phyloP scores from a whole-genome alignment of 2,797 vertebrate genomes.

The Xenops minutus region DNA sequence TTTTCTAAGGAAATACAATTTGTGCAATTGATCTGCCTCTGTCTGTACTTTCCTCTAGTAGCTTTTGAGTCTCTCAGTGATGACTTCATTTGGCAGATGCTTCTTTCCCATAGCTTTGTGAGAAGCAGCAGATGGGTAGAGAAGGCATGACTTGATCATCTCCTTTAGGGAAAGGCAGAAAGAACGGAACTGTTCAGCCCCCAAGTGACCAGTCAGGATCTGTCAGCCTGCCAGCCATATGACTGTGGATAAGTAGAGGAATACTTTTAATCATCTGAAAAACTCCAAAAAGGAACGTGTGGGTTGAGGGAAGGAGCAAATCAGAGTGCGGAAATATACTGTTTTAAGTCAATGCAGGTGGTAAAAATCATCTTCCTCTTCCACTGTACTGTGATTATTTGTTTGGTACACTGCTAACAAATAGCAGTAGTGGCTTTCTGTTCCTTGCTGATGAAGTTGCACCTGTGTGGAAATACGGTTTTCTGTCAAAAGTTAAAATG shows the following conservation, averaged over 20 bases:
- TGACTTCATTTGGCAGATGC: not conserved
- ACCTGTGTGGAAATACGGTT: not conserved
- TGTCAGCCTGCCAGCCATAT: not conserved
- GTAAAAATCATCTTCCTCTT: not conserved
- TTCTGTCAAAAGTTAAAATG: not conserved
- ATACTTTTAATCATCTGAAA: not conserved
- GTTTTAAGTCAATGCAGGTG: not conserved
- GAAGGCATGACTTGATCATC: not conserved
- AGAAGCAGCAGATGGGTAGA: not conserved
- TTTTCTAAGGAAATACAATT: not conserved
- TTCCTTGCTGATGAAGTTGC: not conserved
- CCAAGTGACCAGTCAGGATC: not conserved
- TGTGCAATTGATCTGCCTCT: not conserved
- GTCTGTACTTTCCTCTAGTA: not conserved
- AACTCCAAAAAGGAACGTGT: not conserved
- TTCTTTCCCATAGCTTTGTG: not conserved
- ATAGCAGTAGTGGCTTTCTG: not conserved
- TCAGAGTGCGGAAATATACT: not conserved
- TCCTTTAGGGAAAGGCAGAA: not conserved
- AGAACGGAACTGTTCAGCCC: not conserved
- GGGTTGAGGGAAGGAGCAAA: not conserved
- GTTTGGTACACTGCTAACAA: not conserved
- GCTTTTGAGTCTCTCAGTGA: not conserved
- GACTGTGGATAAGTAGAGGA: no score
- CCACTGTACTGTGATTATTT: not conserved